Conservation (phyloP, 2,113 vertebrate genomes). For the Zeus faber region DNA sequence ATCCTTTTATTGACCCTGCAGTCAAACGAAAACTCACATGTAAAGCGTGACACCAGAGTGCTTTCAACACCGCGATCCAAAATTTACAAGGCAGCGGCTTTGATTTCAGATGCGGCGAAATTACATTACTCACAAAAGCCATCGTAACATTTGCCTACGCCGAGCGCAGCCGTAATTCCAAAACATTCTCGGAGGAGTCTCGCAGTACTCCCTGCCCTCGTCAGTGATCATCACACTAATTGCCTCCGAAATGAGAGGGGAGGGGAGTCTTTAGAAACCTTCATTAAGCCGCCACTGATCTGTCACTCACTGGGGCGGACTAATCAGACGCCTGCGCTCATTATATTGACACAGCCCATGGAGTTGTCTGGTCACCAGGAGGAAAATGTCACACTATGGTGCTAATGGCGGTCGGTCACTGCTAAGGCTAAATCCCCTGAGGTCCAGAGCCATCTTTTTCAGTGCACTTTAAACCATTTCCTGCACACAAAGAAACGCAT, state of each 20-base stretch:
- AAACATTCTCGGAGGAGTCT: slow-evolving; percentile 16
- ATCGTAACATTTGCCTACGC: no score
- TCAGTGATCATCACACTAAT: slow-evolving; percentile 46
- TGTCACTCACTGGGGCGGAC: slow-evolving; percentile 49
- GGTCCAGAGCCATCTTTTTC: slow-evolving; percentile 23
- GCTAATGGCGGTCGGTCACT: slow-evolving; percentile 36
- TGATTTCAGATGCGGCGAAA: no score
- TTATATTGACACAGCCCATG: slow-evolving; percentile 36
- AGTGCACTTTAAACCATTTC: background rate
- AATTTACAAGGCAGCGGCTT: no score
- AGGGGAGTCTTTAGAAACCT: slow-evolving; percentile 29
- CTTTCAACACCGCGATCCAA: no score
- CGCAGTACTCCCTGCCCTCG: slow-evolving; percentile 16
- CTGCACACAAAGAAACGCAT: no score
- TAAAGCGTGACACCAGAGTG: no score
- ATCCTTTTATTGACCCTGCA: no score
- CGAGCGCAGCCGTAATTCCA: no score
- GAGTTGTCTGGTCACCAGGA: no score
- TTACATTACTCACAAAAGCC: no score
- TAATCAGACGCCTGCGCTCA: slow-evolving; percentile 21
- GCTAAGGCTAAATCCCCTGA: slow-evolving; percentile 20
- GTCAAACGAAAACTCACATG: no score
- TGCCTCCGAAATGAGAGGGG: slow-evolving; percentile 24
- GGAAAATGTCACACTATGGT: slow-evolving; percentile 48
- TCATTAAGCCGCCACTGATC: slow-evolving; percentile 27